Conservation (phyloP, 2,113 vertebrate genomes). For the Hiodon alosoides region DNA sequence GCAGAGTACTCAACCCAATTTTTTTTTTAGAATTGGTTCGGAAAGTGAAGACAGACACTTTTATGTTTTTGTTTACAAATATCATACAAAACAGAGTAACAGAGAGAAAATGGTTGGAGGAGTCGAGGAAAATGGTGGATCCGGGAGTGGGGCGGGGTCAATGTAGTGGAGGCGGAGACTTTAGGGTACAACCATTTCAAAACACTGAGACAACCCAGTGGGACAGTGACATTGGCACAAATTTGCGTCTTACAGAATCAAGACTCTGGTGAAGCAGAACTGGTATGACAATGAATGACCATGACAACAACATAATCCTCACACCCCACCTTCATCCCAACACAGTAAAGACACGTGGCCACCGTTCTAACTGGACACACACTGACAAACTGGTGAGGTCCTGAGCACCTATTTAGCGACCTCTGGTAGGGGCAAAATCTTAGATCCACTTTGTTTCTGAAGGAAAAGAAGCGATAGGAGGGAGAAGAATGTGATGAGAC, state of each 20-base stretch:
- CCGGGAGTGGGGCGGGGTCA: neutral
- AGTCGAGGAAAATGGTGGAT: neutral
- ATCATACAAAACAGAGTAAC: slow-evolving; percentile 22
- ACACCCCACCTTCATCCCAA: neutral
- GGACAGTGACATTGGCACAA: neutral
- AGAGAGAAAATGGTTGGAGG: neutral
- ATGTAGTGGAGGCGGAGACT: neutral
- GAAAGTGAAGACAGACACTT: slow-evolving; percentile 22
- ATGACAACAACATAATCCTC: neutral
- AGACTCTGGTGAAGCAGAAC: neutral
- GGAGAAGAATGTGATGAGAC: too few relatives aligned
- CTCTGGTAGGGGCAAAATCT: too few relatives aligned
- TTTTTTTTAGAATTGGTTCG: slow-evolving; percentile 11
- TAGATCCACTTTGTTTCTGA: too few relatives aligned
- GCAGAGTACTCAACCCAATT: neutral
- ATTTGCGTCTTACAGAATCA: neutral
- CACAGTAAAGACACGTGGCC: neutral
- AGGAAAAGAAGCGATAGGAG: too few relatives aligned
- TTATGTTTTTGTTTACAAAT: slow-evolving; percentile 23
- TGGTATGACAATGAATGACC: neutral
- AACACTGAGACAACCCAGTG: neutral
- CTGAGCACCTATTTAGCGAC: too few relatives aligned
- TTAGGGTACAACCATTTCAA: neutral
- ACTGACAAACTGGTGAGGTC: too few relatives aligned
- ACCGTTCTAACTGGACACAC: too few relatives aligned